Evolutionary conservation across 2,113 vertebrate species (phyloP), one percentile per base, ranked within the genome.

Genomic region (Benitochromis conjunctus): DNA sequence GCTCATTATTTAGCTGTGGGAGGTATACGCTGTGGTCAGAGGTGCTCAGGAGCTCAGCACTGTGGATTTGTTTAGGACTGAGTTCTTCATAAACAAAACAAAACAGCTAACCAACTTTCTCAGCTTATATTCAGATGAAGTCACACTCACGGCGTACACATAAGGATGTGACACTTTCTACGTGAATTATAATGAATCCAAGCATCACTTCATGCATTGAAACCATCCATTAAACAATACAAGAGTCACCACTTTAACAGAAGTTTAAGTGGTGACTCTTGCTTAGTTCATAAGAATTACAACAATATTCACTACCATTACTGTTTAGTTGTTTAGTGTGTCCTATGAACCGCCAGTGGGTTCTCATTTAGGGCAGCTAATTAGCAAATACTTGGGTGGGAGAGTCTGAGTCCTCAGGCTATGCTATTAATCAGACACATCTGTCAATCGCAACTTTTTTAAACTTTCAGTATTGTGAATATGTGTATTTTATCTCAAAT

Each of bases 1-100:
- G 83, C 86, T 87, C 86, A 88, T 94, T 84, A 83, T 80, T 55
- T 48, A 76, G 13, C 77, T 82, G 78, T 53, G 36, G 71, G 46
- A 81, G 16, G 29, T 80, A 43, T 55, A 19, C 0, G 21, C 38
- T 56, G 38, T 53, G 57, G 82, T 81, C 81, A 88, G n/a, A 80
- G 53, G 31, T 34, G 38, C 79, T 16, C 13, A 34, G 29, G 8
- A 26, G 54, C 58, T 31, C 62, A 11, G 9, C 31, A 11, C 21
- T 31, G 19, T 74, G 58, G 69, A 56, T 79, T 46, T 77, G 21
- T 21, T 85, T 87, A 29, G 3, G 14, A 69, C 12, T 29, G 10
- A 86, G 3, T 7, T 51, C n/a, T 38, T 66, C 31, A n/a, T 3
- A 46, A 54, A 86, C 81, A 64, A 38, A 85, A 77, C 51, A 46